A percentile compares a stretch with the other conserved stretches of the same genome.
Conservation (phyloP, 2,888 invertebrate genomes). For the Pherbina coryleti region DNA sequence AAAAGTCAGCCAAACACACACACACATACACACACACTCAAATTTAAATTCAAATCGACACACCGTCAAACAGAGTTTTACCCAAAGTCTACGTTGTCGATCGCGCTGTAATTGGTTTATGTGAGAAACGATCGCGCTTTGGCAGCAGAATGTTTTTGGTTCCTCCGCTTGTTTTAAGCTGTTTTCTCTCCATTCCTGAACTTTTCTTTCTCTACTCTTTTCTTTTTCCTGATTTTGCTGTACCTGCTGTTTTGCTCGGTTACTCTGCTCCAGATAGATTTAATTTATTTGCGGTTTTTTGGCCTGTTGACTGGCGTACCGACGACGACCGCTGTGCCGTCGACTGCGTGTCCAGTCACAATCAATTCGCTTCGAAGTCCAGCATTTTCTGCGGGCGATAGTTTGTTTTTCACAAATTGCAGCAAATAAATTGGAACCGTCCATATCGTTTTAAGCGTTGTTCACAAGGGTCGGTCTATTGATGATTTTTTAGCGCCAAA, state of each 20-base stretch:
- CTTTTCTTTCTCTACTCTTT: not conserved
- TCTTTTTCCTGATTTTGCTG: not conserved
- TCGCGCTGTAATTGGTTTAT: constrained; percentile 9
- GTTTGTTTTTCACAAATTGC: constrained; percentile 31
- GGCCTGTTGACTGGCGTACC: constrained; percentile 14
- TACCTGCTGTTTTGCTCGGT: constrained; percentile 9
- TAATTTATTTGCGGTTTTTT: constrained; percentile 27
- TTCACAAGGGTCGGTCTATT: not conserved
- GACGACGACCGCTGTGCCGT: not conserved
- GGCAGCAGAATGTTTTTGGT: not conserved
- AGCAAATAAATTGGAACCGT: constrained; percentile 14
- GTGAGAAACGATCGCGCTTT: constrained; percentile 22
- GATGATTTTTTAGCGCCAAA: constrained; percentile 19
- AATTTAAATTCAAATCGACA: too few species aligned
- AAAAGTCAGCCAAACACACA: not conserved
- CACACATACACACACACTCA: too few species aligned
- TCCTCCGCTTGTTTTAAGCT: too few species aligned
- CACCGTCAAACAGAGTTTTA: too few species aligned
- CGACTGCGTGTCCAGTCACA: constrained; percentile 33
- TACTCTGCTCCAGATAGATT: constrained; percentile 23
- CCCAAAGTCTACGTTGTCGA: not conserved
- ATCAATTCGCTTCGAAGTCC: constrained; percentile 27
- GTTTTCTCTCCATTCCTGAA: not conserved
- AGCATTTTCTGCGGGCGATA: constrained; percentile 26
- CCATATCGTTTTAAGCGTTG: not conserved